These are phyloP conservation scores for Coilia nasus DNA, from an alignment of 2,797 vertebrate species.

Conservation along the genomic window DNA sequence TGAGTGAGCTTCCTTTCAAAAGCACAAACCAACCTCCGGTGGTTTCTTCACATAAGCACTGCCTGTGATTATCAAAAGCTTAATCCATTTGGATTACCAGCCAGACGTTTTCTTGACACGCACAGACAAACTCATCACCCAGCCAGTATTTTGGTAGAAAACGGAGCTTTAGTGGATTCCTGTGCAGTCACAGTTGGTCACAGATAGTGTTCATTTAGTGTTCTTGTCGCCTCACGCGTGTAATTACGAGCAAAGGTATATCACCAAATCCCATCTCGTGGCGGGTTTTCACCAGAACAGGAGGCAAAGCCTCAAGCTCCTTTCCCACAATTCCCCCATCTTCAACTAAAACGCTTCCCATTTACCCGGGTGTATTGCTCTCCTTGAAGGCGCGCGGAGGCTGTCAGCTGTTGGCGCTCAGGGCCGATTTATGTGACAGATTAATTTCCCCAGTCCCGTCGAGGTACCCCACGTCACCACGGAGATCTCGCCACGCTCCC, in stretches of 20 bases:
- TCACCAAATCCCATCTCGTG: background rate
- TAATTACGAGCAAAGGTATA: background rate
- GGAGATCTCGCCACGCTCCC: slow-evolving; percentile 33
- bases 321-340: background rate
- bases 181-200: too few relatives aligned
- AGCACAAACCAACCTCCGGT: background rate
- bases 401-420: slow-evolving; percentile 35
- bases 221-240: background rate
- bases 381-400: slow-evolving; percentile 18
- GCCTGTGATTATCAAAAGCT: background rate
- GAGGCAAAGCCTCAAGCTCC: background rate
- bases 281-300: background rate
- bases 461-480: background rate
- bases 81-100: background rate
- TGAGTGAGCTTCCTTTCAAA: background rate
- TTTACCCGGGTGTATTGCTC: background rate
- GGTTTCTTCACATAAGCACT: background rate
- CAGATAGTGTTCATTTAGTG: background rate
- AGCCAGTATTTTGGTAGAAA: background rate
- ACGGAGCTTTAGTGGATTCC: background rate
- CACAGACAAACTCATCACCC: background rate
- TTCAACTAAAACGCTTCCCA: background rate
- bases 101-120: background rate
- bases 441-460: slow-evolving; percentile 48
- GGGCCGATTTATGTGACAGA: slow-evolving; percentile 50